phyloP scores from a whole-genome alignment of 2,888 invertebrate species.

The Xylota sylvarum region DNA sequence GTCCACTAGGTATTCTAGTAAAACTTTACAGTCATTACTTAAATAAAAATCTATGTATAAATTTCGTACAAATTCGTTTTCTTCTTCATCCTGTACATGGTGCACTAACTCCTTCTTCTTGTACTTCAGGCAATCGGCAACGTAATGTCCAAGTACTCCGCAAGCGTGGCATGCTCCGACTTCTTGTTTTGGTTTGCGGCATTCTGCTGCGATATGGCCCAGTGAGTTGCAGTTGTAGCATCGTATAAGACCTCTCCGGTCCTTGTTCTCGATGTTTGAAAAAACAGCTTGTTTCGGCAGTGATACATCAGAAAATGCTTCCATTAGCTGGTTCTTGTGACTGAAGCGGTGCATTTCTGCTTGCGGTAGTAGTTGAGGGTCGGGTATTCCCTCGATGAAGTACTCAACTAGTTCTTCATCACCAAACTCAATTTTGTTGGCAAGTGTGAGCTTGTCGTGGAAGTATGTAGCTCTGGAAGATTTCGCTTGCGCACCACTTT shows the following conservation, averaged over 20 bases:
- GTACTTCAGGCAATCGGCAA: constrained; percentile 17
- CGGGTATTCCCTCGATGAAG: constrained; percentile 72
- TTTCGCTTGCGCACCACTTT: constrained; percentile 56
- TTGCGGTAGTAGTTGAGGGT: constrained; percentile 31
- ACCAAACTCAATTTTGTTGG: constrained; percentile 36
- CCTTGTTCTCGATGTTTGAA: not conserved
- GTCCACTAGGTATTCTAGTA: constrained; percentile 61
- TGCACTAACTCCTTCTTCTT: constrained; percentile 19
- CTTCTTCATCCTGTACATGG: constrained; percentile 31
- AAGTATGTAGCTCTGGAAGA: constrained; percentile 52
- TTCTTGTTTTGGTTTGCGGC: constrained; percentile 38
- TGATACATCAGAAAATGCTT: constrained; percentile 42
- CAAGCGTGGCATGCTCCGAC: constrained; percentile 45
- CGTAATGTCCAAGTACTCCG: constrained; percentile 25
- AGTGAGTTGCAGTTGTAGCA: constrained; percentile 50
- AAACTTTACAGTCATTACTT: constrained; percentile 43
- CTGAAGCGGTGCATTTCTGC: constrained; percentile 59
- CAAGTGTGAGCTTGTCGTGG: constrained; percentile 60
- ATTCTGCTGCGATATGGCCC: constrained; percentile 49
- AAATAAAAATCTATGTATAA: no score
- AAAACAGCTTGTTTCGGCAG: not conserved
- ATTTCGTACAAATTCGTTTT: constrained; percentile 67
- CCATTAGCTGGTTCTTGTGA: constrained; percentile 36
- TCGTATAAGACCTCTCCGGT: not conserved
- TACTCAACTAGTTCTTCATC: constrained; percentile 66